phyloP scores from a whole-genome alignment of 2,888 invertebrate genomes.

The Lissonota sp. region DNA sequence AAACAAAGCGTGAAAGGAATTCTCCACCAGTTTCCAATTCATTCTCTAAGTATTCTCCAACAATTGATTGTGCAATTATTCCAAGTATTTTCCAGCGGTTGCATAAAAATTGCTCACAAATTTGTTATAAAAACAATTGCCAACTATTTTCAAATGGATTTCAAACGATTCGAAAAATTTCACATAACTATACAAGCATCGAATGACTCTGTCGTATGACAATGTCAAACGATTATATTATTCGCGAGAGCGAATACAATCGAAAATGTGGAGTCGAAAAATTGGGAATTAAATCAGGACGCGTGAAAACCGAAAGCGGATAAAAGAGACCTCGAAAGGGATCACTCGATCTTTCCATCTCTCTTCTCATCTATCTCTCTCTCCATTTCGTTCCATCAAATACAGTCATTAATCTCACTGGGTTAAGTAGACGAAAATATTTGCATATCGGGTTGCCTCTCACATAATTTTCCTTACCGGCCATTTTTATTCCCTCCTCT shows the following conservation, averaged over 20 bases:
- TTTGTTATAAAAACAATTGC: too few relatives aligned
- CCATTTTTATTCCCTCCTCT: conserved; percentile 49
- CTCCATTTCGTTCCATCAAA: too few relatives aligned
- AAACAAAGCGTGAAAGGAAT: too few relatives aligned
- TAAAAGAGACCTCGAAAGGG: conserved; percentile 10
- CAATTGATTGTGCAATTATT: too few relatives aligned
- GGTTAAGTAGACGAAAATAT: conserved; percentile 80
- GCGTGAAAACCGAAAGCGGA: conserved; percentile 39
- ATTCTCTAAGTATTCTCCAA: too few relatives aligned
- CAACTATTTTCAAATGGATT: too few relatives aligned
- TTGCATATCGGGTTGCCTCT: conserved; percentile 82
- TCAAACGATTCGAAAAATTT: too few relatives aligned
- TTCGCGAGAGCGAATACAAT: conserved; percentile 54
- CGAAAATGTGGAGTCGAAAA: conserved; percentile 58
- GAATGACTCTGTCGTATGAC: conserved; percentile 7
- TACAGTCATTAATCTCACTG: conserved; percentile 81
- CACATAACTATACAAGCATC: conserved; percentile 5
- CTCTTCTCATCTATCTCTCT: too few relatives aligned
- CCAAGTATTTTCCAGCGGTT: too few relatives aligned
- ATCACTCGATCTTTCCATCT: conserved; percentile 52
- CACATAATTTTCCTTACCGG: conserved; percentile 67
- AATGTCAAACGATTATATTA: conserved; percentile 72
- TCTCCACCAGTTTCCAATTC: too few relatives aligned
- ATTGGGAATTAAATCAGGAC: conserved; percentile 58
- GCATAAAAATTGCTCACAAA: too few relatives aligned